Base-by-base conservation (phyloP, 2,888 invertebrate species). In the Gymnocheta viridis region DNA sequence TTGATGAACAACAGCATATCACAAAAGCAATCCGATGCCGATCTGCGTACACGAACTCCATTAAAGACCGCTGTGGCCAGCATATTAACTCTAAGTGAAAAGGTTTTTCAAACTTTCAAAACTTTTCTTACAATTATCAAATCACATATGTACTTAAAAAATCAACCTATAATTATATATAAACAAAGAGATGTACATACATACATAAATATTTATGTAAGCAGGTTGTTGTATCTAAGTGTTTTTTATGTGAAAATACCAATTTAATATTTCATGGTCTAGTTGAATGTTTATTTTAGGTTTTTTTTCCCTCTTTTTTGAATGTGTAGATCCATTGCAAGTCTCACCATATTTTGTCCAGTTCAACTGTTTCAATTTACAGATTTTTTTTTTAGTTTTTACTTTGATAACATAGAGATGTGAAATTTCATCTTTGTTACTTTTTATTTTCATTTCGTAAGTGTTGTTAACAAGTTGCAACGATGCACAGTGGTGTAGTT, bases 281-380 rank as follows among this genome's bases (percentile, higher is more conserved):
- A 80, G 80, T 66, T 80, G 69, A 69, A 32, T 81, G 51, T 67
- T 67, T 66, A 19, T 44, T 54, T 54, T 32, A 29, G 12, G 17
- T 51, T 58, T 58, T 35, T 58, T 60, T 41, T 27, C 14, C 2
- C 51, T 29, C 29, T 17, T 35, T 47, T 54, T 74, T 38, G 32
- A 9, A 17, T 54, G 27, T 47, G 44, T 47, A 66, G 76, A 66
- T 82, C 35, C 80, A 83, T 17, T 70, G 64, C 76, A 70, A 47
- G 70, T 80, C 80, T 70, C 69, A 79, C 58, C 70, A 70, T 80
- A 70, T 51, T 70, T 70, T 80, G 80, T 83, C 74, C 83, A 76
- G 76, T 70, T 70, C 70, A 64, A 76, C 44, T 70, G 54, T 54
- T 69, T 64, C 3, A 64, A 35, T 79, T 64, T 74, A 60, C 4